Evolutionary conservation across 2,888 invertebrate species (phyloP).

Genomic region (Cerastis leucographa): DNA sequence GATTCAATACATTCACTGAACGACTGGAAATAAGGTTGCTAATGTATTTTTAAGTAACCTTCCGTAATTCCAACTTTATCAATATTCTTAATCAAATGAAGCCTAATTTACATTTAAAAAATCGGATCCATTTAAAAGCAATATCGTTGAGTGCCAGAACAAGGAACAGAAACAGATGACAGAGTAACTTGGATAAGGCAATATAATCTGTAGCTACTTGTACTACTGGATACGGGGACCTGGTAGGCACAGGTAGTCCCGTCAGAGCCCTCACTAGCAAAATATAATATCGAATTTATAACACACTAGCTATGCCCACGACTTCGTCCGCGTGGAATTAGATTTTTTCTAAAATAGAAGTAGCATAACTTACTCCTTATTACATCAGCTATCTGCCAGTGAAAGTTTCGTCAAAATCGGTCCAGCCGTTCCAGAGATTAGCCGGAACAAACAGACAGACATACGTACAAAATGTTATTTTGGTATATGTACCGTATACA

Average conservation of each 20-base stretch:
- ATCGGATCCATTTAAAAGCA: conserved; percentile 67
- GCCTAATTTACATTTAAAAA: conserved; percentile 70
- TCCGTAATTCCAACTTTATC: conserved; percentile 64
- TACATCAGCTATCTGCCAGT: no score
- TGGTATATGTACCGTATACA: no score
- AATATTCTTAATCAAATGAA: conserved; percentile 72
- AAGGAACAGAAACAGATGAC: conserved; percentile 1
- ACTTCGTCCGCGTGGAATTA: no score
- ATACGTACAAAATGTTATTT: no score
- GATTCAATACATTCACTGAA: conserved; percentile 47
- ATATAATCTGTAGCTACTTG: neutral
- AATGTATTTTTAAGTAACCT: conserved; percentile 68
- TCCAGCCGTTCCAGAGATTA: no score
- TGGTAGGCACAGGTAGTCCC: neutral
- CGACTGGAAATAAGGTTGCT: conserved; percentile 52
- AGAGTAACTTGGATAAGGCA: conserved; percentile 12
- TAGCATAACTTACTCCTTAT: no score
- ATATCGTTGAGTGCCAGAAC: conserved; percentile 65
- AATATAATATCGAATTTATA: neutral
- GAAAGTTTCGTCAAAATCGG: no score
- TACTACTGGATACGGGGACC: neutral
- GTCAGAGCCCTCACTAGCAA: neutral
- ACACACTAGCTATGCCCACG: no score
- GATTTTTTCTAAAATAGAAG: no score
- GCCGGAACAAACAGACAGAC: no score